phyloP scores from a whole-genome alignment of 2,113 vertebrate species.

The Patagioenas fasciata region DNA sequence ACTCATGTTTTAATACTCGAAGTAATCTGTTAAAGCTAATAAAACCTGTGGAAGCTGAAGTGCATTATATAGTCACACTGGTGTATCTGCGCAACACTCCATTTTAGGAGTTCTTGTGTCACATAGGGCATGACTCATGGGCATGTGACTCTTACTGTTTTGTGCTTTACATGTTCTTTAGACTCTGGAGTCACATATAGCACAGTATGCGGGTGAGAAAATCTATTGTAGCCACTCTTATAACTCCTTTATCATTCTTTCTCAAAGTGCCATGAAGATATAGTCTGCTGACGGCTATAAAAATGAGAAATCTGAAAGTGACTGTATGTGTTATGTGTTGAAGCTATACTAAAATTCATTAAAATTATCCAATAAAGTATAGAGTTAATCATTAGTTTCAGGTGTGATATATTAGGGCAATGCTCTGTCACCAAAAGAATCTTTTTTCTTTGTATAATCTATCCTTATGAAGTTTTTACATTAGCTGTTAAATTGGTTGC shows the following conservation, averaged over 20 bases:
- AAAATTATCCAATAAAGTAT: conserved; percentile 57
- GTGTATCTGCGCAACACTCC: neutral
- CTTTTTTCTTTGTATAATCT: conserved; percentile 36
- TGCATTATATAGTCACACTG: neutral
- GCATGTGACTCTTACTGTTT: neutral
- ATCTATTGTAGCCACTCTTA: neutral
- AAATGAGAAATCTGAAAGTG: conserved; percentile 67
- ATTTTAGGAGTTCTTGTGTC: neutral
- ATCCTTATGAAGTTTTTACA: conserved; percentile 2
- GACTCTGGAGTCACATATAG: neutral
- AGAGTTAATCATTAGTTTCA: conserved; percentile 57
- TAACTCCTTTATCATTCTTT: conserved; percentile 30
- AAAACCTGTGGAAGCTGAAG: neutral
- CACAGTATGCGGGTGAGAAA: neutral
- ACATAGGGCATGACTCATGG: neutral
- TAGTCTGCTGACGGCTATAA: conserved; percentile 47
- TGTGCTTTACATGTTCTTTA: neutral
- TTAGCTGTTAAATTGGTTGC: neutral
- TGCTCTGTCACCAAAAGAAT: conserved; percentile 34
- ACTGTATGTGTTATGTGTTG: conserved; percentile 52
- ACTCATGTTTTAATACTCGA: neutral
- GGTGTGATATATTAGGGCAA: conserved; percentile 39
- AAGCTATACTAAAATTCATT: conserved; percentile 55
- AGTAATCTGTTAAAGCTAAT: neutral
- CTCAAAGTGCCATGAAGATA: conserved; percentile 34